Evolutionary conservation across 2,797 vertebrate species (phyloP), one percentile per base, ranked within the genome.

Genomic region (Anguilla obscura): DNA sequence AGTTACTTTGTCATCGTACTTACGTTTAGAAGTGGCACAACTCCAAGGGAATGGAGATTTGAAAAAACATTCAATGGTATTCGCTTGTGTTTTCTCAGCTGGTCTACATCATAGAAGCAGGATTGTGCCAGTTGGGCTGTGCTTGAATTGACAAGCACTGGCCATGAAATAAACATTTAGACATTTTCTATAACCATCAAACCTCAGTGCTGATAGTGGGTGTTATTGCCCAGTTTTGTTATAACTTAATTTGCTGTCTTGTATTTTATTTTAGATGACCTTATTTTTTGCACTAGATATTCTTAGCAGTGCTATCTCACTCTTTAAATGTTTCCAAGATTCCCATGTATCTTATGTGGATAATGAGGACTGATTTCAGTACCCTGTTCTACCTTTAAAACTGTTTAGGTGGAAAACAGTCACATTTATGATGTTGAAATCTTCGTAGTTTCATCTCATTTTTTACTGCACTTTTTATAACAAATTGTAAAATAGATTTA

Each of bases 381-480:
- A 69, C 71, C 45, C 71, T 66, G 63, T 56, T 45, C 58, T 56
- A 66, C 88, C 86, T 85, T 74, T 45, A 14, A n/a, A 82, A 16
- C 84, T 27, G 54, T 63, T 58, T 82, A 2, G 76, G 69, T 50
- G 79, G 89, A 24, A 86, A 87, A 86, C 84, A 56, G 36, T 89
- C 87, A 50, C 24, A 84, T 56, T 50, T 85, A 54, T 85, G 33
- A 7, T 21, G 33, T 60, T 54, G 50, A 84, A 69, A 18, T 30
- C 16, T n/a, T 36, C 3, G n/a, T 27, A 76, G 66, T 88, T 83
- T 74, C 63, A 56, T 50, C 58, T 54, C 16, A 2, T 10, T 71
- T 40, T 24, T 86, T 16, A 24, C 50, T 74, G 48, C 40, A 48
- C 48, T 45, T 48, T n/a, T n/a, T 21, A 27, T 52, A 58, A 27